Conservation (phyloP, 1,140 invertebrate genomes). For the Listronotus oregonensis region DNA sequence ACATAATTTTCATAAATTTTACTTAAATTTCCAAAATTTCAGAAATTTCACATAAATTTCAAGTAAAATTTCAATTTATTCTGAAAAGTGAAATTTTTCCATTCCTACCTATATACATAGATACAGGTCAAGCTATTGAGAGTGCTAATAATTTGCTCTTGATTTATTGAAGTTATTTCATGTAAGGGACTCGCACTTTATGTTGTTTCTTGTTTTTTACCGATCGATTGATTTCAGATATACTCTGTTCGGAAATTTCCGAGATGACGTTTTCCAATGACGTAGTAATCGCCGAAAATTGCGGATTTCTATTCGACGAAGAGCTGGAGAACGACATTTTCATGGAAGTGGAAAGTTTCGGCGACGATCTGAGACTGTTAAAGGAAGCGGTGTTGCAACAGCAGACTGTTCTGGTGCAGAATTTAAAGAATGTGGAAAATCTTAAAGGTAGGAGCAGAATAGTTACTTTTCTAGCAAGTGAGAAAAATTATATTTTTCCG, state of each 20-base stretch:
- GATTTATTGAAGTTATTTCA: too few relatives aligned
- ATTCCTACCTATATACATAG: too few relatives aligned
- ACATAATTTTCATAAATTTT: too few relatives aligned
- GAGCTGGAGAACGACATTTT: constrained; percentile 61
- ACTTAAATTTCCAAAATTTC: too few relatives aligned
- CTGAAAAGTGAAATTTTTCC: too few relatives aligned
- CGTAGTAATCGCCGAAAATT: constrained; percentile 62
- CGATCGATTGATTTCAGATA: constrained; percentile 1
- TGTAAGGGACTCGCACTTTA: too few relatives aligned
- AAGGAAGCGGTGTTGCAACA: constrained; percentile 68
- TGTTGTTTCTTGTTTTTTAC: neutral
- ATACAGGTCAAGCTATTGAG: too few relatives aligned
- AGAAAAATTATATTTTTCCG: too few relatives aligned
- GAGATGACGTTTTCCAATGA: constrained; percentile 52
- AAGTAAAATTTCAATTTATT: too few relatives aligned
- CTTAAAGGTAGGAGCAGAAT: constrained; percentile 27
- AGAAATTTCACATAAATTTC: too few relatives aligned
- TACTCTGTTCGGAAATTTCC: constrained; percentile 29
- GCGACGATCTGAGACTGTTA: constrained; percentile 66
- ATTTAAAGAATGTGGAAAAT: constrained; percentile 51
- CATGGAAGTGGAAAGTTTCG: constrained; percentile 68
- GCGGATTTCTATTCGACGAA: constrained; percentile 73
- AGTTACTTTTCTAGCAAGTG: too few relatives aligned
- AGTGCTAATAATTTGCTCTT: too few relatives aligned
- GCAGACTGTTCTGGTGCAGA: constrained; percentile 65